Evolutionary conservation across 2,113 vertebrate species (phyloP).

Genomic region (Tiliqua scincoides): DNA sequence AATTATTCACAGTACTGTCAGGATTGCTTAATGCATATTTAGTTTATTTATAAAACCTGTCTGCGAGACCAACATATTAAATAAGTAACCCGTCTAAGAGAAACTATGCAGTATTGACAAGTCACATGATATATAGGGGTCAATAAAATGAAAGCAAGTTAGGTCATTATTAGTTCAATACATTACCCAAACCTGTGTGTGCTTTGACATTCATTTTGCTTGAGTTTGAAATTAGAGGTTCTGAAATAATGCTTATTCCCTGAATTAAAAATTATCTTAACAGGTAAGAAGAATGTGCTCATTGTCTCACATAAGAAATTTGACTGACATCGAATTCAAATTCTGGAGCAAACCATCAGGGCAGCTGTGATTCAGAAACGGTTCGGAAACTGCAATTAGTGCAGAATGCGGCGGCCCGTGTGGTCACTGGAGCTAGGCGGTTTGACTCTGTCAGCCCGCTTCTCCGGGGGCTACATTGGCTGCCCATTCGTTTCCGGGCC

Average conservation of each 20-base stretch:
- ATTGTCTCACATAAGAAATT: background rate
- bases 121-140: constrained; percentile 25
- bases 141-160: constrained; percentile 41
- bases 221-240: background rate
- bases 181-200: background rate
- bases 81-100: constrained; percentile 33
- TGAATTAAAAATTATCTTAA: constrained; percentile 25
- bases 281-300: background rate
- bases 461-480: too few species aligned
- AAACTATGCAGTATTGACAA: constrained; percentile 31
- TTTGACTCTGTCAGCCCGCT: too few species aligned
- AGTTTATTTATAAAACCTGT: constrained; percentile 60
- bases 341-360: background rate
- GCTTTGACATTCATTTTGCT: constrained; percentile 24
- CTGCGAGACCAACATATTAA: constrained; percentile 42
- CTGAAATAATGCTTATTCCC: background rate
- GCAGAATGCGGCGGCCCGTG: too few species aligned
- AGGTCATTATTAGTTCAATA: constrained; percentile 6
- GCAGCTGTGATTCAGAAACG: background rate
- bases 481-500: too few species aligned
- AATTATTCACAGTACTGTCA: constrained; percentile 55
- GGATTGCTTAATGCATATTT: constrained; percentile 49
- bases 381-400: too few species aligned
- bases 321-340: background rate
- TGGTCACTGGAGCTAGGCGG: too few species aligned